These are phyloP conservation scores for Diaperis boleti DNA, from an alignment of 2,888 invertebrate genomes.

Conservation along the genomic window DNA sequence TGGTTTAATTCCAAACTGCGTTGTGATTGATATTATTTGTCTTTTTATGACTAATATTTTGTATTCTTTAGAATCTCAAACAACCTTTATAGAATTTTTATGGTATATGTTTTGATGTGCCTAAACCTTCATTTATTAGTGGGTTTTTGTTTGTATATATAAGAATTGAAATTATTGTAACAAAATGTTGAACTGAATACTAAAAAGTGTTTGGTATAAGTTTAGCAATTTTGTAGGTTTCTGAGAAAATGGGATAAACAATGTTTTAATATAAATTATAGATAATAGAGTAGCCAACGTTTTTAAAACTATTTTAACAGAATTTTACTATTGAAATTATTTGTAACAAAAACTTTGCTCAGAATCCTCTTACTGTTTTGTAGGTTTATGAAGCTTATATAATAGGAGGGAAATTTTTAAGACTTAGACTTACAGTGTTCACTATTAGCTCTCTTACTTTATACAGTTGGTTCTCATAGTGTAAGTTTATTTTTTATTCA, in stretches of 20 bases:
- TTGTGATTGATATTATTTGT: constrained; percentile 34
- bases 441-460: neutral
- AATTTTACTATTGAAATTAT: neutral
- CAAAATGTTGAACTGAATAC: neutral
- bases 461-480: neutral
- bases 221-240: constrained; percentile 8
- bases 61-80: neutral
- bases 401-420: neutral
- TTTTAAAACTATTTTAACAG: constrained; percentile 6
- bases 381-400: constrained; percentile 9
- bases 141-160: constrained; percentile 2
- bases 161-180: neutral
- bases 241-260: no score
- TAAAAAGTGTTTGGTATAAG: neutral
- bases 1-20: constrained; percentile 22
- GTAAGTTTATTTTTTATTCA: constrained; percentile 1
- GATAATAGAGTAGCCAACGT: no score
- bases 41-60: neutral
- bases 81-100: neutral
- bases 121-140: neutral
- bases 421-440: neutral
- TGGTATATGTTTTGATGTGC: constrained; percentile 3
- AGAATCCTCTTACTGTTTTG: constrained; percentile 8
- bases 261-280: neutral
- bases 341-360: constrained; percentile 3